Conservation (phyloP, 35 echinoderm and acorn worm genomes). For the Apostichopus japonicus region DNA sequence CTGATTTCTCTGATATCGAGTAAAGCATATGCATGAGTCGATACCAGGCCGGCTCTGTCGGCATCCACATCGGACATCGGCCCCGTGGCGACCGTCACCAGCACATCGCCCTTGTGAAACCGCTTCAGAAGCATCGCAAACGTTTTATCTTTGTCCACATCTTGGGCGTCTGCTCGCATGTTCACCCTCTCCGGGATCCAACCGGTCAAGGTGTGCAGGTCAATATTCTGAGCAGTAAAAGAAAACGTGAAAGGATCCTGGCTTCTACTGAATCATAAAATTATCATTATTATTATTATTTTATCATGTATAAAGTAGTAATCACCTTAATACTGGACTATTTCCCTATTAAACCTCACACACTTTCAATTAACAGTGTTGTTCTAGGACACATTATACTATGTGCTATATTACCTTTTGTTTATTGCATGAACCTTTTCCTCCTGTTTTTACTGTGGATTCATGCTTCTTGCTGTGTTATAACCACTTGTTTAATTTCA, state of each 20-base stretch:
- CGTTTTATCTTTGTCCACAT: slow-evolving; percentile 82
- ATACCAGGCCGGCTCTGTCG: slow-evolving; percentile 90
- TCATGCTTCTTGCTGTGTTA: too few relatives aligned
- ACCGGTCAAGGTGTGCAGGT: slow-evolving; percentile 89
- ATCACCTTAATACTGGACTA: too few relatives aligned
- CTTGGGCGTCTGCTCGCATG: slow-evolving; percentile 59
- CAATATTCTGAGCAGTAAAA: slow-evolving; percentile 76
- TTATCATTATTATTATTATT: too few relatives aligned
- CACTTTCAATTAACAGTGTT: too few relatives aligned
- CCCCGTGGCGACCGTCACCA: slow-evolving; percentile 94
- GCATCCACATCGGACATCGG: slow-evolving; percentile 80
- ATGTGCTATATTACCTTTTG: too few relatives aligned
- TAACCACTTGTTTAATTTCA: too few relatives aligned
- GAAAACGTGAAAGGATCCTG: not conserved
- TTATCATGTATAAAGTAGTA: too few relatives aligned
- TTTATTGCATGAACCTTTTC: too few relatives aligned
- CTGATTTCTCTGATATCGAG: slow-evolving; percentile 90
- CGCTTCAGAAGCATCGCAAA: slow-evolving; percentile 79
- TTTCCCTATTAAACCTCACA: too few relatives aligned
- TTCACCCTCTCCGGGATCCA: slow-evolving; percentile 96
- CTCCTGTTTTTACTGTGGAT: too few relatives aligned
- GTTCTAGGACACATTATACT: too few relatives aligned
- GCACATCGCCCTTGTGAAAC: slow-evolving; percentile 85
- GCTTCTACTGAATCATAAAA: not conserved
- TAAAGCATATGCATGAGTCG: slow-evolving; percentile 97